Conservation (phyloP, 2,888 invertebrate genomes). For the Petrolisthes cinctipes region DNA sequence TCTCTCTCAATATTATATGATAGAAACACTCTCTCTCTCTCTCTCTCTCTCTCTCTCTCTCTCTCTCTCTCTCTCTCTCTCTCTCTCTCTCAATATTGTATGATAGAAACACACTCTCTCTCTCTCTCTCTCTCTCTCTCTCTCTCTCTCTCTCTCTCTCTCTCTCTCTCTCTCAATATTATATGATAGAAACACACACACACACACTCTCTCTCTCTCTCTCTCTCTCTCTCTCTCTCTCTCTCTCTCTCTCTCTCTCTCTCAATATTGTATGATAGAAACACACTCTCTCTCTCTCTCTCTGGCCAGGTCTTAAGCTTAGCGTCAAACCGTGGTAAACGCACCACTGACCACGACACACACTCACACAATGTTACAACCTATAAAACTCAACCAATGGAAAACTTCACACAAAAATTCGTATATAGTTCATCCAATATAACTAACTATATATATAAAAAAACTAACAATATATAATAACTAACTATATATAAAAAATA, state of each 20-base stretch:
- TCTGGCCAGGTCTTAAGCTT: too few species aligned
- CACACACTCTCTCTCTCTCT: too few species aligned
- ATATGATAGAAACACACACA: background rate
- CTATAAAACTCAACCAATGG: too few species aligned
- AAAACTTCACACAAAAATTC: too few species aligned
- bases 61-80: constrained; percentile 38
- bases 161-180: background rate
- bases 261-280: constrained; percentile 9
- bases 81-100: constrained; percentile 12
- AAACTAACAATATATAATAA: too few species aligned
- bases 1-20: background rate
- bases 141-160: background rate
- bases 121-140: background rate
- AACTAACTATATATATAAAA: too few species aligned
- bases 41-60: background rate
- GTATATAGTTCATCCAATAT: too few species aligned
- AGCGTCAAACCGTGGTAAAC: too few species aligned
- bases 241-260: constrained; percentile 36
- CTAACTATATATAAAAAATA: too few species aligned
- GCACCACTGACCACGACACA: too few species aligned
- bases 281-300: background rate
- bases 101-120: background rate
- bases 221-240: constrained; percentile 14
- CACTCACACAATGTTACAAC: too few species aligned
- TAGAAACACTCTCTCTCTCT: background rate